Conservation (phyloP, 2,113 vertebrate genomes). For the Azemiops feae region DNA sequence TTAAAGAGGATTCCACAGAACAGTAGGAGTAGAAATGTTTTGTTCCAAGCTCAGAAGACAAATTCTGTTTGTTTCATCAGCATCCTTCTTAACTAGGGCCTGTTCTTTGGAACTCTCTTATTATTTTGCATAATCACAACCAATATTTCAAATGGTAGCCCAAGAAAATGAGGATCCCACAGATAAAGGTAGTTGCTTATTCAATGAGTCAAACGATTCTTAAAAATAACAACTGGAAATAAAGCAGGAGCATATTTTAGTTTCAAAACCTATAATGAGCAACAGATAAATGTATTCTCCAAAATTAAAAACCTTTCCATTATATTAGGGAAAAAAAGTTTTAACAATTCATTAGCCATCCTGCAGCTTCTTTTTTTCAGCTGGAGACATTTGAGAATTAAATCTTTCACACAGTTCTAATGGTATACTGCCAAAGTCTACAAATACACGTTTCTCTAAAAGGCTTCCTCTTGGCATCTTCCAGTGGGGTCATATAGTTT, state of each 20-base stretch:
- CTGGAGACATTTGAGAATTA: constrained; percentile 24
- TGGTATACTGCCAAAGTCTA: constrained; percentile 32
- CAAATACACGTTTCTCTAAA: constrained; percentile 41
- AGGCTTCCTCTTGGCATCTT: constrained; percentile 60
- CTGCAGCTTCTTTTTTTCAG: neutral
- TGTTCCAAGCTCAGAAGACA: neutral
- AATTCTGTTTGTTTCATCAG: neutral
- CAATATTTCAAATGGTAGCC: neutral
- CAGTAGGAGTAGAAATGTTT: neutral
- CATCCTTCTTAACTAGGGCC: neutral
- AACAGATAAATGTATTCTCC: neutral
- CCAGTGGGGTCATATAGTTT: constrained; percentile 33
- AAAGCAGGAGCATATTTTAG: neutral
- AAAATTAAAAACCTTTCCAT: neutral
- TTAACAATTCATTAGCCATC: neutral
- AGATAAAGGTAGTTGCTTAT: neutral
- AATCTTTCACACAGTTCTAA: constrained; percentile 30
- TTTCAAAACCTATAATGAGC: neutral
- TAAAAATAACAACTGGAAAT: neutral
- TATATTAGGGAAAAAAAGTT: neutral
- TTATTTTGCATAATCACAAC: neutral
- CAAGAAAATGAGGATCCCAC: neutral
- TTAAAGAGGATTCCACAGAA: neutral
- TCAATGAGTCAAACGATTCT: neutral
- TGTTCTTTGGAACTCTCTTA: neutral